These are phyloP conservation scores for Callorhinus ursinus DNA, from an alignment of 2,113 vertebrate species.

Conservation along the genomic window DNA sequence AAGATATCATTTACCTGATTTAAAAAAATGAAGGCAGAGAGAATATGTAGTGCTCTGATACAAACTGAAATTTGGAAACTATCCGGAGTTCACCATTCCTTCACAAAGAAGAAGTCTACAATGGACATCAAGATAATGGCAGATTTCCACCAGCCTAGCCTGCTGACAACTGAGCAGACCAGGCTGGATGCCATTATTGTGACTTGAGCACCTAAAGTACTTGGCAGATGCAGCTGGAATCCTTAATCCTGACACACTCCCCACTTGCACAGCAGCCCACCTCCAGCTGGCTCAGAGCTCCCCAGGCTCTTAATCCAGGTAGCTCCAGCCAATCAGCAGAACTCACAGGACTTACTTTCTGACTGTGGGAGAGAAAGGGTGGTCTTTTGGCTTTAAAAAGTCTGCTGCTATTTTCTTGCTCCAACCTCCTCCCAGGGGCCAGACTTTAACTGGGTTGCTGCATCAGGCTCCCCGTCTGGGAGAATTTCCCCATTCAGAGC, in stretches of 20 bases:
- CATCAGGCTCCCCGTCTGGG: not conserved
- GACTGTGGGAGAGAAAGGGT: not conserved
- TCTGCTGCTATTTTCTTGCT: not conserved
- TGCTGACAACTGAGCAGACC: too few species aligned
- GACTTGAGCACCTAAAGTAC: not conserved
- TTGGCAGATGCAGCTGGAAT: not conserved
- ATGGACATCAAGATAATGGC: not conserved
- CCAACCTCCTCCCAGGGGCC: not conserved
- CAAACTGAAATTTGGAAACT: not conserved
- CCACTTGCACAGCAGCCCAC: not conserved
- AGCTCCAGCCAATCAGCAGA: not conserved
- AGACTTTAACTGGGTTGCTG: not conserved
- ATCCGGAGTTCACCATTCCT: not conserved
- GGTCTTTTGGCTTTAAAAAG: not conserved
- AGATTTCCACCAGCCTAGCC: not conserved
- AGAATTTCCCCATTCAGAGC: not conserved
- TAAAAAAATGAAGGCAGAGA: not conserved
- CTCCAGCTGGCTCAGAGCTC: not conserved
- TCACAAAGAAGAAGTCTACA: not conserved
- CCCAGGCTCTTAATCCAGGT: not conserved
- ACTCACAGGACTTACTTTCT: not conserved
- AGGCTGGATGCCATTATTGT: not conserved
- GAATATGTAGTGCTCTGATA: not conserved
- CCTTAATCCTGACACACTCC: not conserved
- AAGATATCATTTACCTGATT: not conserved